A percentile compares a stretch with the other conserved stretches of the same genome.
Conservation (phyloP, 2,797 vertebrate species). For the Pangasius djambal region DNA sequence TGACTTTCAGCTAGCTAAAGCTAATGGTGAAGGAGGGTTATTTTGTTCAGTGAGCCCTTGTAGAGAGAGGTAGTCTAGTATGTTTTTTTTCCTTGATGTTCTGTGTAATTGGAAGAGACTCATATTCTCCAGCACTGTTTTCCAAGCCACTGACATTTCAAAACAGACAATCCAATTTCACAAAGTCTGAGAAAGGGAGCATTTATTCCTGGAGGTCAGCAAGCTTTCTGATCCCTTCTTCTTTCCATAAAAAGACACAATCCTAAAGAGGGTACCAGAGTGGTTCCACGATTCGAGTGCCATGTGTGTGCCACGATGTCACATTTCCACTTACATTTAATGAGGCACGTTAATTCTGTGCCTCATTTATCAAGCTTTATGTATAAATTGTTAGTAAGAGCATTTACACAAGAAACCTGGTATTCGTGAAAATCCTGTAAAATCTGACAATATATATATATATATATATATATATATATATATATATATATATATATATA, state of each 20-base stretch:
- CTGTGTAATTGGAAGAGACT: slow-evolving; percentile 45
- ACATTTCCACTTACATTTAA: neutral
- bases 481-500: too few relatives aligned
- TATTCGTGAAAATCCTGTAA: neutral
- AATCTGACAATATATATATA: too few relatives aligned
- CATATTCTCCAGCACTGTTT: slow-evolving; percentile 30
- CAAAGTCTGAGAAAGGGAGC: slow-evolving; percentile 31
- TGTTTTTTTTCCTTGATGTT: slow-evolving; percentile 35
- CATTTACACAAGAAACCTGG: neutral
- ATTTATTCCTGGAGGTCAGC: slow-evolving; percentile 42
- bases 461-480: too few relatives aligned
- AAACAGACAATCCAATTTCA: slow-evolving; percentile 51
- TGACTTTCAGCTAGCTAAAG: neutral
- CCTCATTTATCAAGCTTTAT: neutral
- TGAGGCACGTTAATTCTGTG: too few relatives aligned
- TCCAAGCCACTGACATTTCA: slow-evolving; percentile 48
- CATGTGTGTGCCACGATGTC: neutral
- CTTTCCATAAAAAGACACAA: slow-evolving; percentile 34
- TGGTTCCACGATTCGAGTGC: neutral
- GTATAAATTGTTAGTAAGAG: neutral
- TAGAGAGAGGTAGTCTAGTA: slow-evolving; percentile 19
- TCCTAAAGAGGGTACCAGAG: neutral
- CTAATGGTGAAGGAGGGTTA: neutral
- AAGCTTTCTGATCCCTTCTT: slow-evolving; percentile 35
- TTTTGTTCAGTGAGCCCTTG: slow-evolving; percentile 36